These are phyloP conservation scores for Neodiprion virginianus DNA, from an alignment of 1,140 invertebrate species.

Conservation along the genomic window DNA sequence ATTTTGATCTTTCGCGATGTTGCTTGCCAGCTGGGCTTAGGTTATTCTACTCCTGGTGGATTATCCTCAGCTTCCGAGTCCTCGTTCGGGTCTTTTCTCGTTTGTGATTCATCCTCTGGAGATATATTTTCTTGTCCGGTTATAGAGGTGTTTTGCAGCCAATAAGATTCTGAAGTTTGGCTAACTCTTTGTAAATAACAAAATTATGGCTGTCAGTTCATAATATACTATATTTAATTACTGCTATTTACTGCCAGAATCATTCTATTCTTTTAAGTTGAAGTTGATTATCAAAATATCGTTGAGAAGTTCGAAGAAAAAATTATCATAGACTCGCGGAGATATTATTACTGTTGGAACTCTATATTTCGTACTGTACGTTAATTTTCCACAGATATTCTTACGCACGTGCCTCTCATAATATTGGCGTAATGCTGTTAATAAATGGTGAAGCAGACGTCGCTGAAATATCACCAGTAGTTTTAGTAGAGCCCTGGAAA, in stretches of 20 bases:
- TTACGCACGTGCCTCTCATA: background rate
- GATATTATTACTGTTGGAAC: background rate
- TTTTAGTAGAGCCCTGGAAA: background rate
- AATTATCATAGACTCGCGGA: background rate
- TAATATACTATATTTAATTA: background rate
- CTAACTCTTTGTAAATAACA: background rate
- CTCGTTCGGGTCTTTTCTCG: background rate
- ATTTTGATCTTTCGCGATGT: too few species aligned
- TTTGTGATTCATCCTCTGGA: background rate
- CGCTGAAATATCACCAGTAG: background rate
- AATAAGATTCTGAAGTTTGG: background rate
- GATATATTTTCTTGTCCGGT: background rate
- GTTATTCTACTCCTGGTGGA: background rate
- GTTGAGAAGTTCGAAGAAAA: background rate
- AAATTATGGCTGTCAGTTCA: background rate
- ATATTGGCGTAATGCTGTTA: background rate
- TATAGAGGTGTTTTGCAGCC: background rate
- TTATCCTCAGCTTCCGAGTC: background rate
- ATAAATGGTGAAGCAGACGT: background rate
- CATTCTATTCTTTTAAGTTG: background rate
- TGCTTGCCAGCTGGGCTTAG: too few species aligned
- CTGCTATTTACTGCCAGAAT: background rate
- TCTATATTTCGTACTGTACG: background rate
- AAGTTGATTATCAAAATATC: background rate
- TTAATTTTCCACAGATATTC: background rate